Conservation (phyloP, 1,140 invertebrate genomes). For the Laupala kohalensis region DNA sequence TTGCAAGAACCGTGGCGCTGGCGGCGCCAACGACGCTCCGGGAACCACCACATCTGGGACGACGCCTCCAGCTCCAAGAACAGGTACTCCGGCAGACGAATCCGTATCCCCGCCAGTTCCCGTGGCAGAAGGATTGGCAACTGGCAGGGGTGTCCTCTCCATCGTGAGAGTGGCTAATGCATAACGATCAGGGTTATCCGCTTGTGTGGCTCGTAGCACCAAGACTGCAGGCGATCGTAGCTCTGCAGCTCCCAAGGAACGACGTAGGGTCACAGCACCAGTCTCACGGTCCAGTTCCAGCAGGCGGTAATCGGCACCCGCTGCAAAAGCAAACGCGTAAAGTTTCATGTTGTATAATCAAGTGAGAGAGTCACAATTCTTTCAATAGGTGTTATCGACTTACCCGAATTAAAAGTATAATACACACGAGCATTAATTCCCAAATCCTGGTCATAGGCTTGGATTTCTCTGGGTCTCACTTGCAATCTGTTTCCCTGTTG, state of each 20-base stretch:
- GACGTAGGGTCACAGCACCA: conserved; percentile 43
- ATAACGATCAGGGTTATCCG: conserved; percentile 78
- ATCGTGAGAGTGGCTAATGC: conserved; percentile 68
- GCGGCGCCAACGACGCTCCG: conserved; percentile 24
- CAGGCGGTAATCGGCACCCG: conserved; percentile 30
- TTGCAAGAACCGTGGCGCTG: conserved; percentile 48
- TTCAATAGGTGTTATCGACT: conserved; percentile 7
- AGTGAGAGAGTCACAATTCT: too few species aligned
- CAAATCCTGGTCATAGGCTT: conserved; percentile 64
- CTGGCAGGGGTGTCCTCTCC: conserved; percentile 23
- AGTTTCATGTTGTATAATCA: too few species aligned
- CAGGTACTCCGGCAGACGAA: too few species aligned
- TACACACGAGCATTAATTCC: conserved; percentile 64
- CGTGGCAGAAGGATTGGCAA: too few species aligned
- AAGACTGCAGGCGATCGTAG: conserved; percentile 54
- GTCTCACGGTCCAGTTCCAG: conserved; percentile 44
- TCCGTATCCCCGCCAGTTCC: too few species aligned
- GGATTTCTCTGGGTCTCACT: conserved; percentile 44
- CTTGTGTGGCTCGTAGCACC: conserved; percentile 60
- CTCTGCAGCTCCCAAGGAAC: conserved; percentile 43
- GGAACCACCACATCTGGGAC: too few species aligned
- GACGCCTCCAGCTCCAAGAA: too few species aligned
- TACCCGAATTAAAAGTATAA: conserved; percentile 45
- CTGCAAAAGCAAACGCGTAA: conserved; percentile 18
- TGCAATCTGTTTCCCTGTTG: too few species aligned